phyloP scores from a whole-genome alignment of 2,888 invertebrate species.

The Hermaeophaga mercurialis region DNA sequence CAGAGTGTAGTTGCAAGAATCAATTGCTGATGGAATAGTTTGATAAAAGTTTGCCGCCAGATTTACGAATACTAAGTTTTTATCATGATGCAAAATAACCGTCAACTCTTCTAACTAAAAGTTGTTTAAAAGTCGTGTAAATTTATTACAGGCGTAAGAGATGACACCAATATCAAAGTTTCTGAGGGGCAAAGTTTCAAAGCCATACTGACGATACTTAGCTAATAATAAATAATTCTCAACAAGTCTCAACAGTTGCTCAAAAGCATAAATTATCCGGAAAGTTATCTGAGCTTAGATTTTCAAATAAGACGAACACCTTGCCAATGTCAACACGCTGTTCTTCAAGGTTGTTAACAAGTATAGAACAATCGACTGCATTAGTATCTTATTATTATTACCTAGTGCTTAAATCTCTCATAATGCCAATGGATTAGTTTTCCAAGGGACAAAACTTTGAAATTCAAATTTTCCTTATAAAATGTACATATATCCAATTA shows the following conservation, averaged over 20 bases:
- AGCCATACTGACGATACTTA: conserved; percentile 14
- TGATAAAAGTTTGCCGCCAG: neutral
- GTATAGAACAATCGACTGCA: neutral
- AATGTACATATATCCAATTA: too few species aligned
- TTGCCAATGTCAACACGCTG: neutral
- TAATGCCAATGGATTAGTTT: too few species aligned
- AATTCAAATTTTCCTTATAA: too few species aligned
- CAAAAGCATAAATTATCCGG: neutral
- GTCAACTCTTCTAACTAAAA: conserved; percentile 3
- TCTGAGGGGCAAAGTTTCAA: conserved; percentile 19
- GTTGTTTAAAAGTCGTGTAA: conserved; percentile 17
- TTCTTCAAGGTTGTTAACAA: neutral
- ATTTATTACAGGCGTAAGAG: conserved; percentile 22
- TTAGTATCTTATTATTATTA: neutral
- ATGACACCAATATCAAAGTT: conserved; percentile 22
- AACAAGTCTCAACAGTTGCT: conserved; percentile 11
- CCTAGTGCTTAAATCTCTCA: too few species aligned
- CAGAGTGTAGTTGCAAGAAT: too few species aligned
- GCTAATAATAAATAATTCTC: conserved; percentile 23
- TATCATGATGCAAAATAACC: neutral
- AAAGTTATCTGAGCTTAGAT: neutral
- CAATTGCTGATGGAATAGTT: neutral
- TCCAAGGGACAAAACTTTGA: too few species aligned
- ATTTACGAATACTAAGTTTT: neutral
- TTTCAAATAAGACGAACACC: neutral